Base-by-base conservation (phyloP, 2,113 vertebrate genomes). In the Notothenia rossii region DNA sequence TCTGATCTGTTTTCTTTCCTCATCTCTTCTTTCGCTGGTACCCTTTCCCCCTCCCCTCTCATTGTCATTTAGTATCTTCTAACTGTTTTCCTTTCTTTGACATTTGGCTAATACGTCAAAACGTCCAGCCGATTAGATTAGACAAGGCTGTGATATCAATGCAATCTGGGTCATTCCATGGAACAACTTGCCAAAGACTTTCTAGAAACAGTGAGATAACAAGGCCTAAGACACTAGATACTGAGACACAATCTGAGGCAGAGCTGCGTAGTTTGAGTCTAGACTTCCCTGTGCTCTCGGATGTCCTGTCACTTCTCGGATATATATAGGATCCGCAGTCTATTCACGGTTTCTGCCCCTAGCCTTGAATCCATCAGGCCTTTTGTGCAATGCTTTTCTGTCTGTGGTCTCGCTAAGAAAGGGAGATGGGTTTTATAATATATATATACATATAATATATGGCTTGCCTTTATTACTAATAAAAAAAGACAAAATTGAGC, bases 301-400 rank as follows among this genome's bases (percentile, higher is more conserved):
- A 91, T 88, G 89, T 93, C 89, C 86, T 92, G 89, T 88, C 83
- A 91, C 86, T 84, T 89, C 77, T 82, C 74, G 22, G 86, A 84
- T 93, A 92, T 92, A 91, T 88, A 83, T 91, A 93, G 91, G 68
- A 76, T 8, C 49, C 62, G 56, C 81, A 66, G 81, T 83, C 81
- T 79, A 77, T 56, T 60, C 51, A n/a, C 53, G 69, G 67, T 68
- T 50, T 81, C 83, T 72, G 72, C 74, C 36, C 71, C 74, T 87
- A 7, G 60, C 75, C 49, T 83, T 61, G 67, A 61, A 59, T 82
- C 66, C 54, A 29, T 78, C 75, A 65, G 54, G 46, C 58, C 69
- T 84, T 83, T 77, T 82, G 69, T 83, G 62, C 75, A 58, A 54
- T 66, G 48, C 8, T 33, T 53, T 20, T 70, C 63, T 82, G 58